Base-by-base conservation (phyloP, 2,113 vertebrate genomes). In the Limanda limanda region DNA sequence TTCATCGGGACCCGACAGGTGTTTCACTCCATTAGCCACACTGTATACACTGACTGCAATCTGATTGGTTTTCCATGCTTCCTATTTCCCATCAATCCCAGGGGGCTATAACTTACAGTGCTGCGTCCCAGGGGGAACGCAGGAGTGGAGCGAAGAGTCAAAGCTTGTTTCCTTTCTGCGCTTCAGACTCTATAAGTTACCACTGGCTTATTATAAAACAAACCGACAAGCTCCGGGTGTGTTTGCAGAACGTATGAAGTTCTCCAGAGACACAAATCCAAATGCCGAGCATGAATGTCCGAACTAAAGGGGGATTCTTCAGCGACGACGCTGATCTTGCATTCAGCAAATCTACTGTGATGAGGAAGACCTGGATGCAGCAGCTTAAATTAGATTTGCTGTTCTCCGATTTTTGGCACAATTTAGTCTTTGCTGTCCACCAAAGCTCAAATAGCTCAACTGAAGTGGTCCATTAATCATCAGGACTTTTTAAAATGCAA, bases 61-160 rank as follows among this genome's bases (percentile, higher is more conserved):
- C 56, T 85, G 82, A 89, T 75, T 58, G 75, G 60, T 71, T 78
- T 81, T 77, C 51, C 76, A 83, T 60, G 78, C 67, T 69, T 65
- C 65, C 63, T 57, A 23, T 63, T 79, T 79, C 40, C 56, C 64
- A 76, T 5, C 63, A 40, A 17, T 82, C 84, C 25, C 66, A 11
- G 20, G 37, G 47, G 71, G 68, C 74, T 72, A 69, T 81, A 84
- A 72, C 42, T 77, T 76, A 79, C 61, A 74, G n/a, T 27, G 37
- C 52, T 21, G 40, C 52, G 27, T 57, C 60, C 40, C 58, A 55
- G 48, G 52, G 66, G 63, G 27, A 61, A 51, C 18, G 14, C 58
- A 35, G 25, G 52, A 67, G 61, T 54, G 27, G 51, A 72, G 65
- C 48, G 25, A 14, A 40, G 45, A 76, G 31, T 79, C 68, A 62